Percentiles rank a stretch among this genome's conserved stretches.
phyloP scores from a whole-genome alignment of 2,797 vertebrate genomes.

The Myotis daubentonii region DNA sequence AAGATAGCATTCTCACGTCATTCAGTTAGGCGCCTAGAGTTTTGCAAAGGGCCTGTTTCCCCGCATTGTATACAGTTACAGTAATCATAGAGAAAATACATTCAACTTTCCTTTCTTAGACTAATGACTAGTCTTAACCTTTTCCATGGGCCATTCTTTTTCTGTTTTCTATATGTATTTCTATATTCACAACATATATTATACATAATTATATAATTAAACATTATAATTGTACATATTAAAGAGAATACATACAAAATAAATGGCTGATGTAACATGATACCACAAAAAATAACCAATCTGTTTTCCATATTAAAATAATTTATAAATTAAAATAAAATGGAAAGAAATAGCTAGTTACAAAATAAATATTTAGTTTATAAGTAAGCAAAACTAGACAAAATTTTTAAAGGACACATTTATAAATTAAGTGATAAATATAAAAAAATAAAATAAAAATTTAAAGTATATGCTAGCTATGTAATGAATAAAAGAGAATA shows the following conservation, averaged over 20 bases:
- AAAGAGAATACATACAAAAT: neutral
- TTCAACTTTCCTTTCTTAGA: neutral
- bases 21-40: neutral
- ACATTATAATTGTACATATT: neutral
- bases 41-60: neutral
- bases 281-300: neutral
- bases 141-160: neutral
- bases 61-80: neutral
- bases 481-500: too few species aligned
- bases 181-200: neutral
- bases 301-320: conserved; percentile 5
- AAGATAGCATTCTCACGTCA: neutral
- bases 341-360: neutral
- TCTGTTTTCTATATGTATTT: neutral
- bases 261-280: neutral
- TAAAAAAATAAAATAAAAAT: neutral
- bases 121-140: neutral
- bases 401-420: neutral
- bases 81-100: neutral
- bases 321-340: neutral
- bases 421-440: neutral
- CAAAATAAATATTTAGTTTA: neutral
- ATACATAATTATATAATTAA: neutral
- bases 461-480: neutral
- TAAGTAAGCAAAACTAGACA: neutral